Evolutionary conservation across 2,113 vertebrate genomes (phyloP).

Genomic region (Lagopus leucura): DNA sequence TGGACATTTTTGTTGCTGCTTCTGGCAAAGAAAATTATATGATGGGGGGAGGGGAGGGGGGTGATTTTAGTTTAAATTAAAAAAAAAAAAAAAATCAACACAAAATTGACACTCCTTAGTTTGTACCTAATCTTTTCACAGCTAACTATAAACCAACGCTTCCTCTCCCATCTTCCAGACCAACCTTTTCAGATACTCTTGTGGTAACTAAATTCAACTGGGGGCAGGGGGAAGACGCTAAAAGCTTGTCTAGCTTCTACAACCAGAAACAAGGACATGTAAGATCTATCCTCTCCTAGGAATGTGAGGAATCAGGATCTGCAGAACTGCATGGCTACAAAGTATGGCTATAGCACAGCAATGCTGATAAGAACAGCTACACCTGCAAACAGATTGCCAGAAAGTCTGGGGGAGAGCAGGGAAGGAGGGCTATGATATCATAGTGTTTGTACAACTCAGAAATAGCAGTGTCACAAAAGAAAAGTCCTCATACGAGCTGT

Average conservation of each 20-base stretch:
- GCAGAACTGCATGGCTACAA: neutral
- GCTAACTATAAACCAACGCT: neutral
- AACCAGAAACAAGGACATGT: neutral
- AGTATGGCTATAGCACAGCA: neutral
- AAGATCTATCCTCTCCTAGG: neutral
- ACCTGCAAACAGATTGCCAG: neutral
- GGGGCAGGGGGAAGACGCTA: neutral
- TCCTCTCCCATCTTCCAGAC: neutral
- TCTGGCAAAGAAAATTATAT: neutral
- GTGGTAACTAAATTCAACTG: neutral
- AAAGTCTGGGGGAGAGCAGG: neutral
- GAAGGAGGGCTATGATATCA: neutral
- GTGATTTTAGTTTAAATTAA: neutral
- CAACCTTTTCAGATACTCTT: neutral
- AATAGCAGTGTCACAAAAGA: neutral
- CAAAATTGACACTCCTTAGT: neutral
- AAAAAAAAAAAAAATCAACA: neutral
- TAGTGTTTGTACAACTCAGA: rapidly evolving
- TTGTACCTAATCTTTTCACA: neutral
- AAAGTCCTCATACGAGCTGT: neutral
- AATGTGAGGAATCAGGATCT: neutral
- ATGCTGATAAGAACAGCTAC: neutral
- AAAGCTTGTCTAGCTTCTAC: neutral
- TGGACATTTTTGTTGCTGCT: neutral
- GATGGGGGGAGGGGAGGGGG: rapidly evolving